Evolutionary conservation across 2,797 vertebrate species (phyloP), one percentile per base, ranked within the genome.

Genomic region (Garrulus glandarius): DNA sequence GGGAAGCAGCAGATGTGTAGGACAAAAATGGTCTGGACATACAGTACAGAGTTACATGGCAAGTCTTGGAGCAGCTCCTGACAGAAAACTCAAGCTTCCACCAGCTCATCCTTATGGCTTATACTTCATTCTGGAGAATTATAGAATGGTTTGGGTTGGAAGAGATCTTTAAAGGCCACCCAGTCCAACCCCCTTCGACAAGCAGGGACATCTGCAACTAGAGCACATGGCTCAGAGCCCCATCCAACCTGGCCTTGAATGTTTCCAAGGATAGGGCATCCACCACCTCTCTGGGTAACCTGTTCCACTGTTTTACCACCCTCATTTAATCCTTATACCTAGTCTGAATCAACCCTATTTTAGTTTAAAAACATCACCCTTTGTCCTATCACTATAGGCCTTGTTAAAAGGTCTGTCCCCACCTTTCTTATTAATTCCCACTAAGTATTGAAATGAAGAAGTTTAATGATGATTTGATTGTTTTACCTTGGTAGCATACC

Each of bases 21-120:
- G 17, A 76, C 30, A 61, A 41, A 52, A 65, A 41, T 10, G 52
- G 21, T 11, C 57, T 36, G 39, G 50, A 2, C 1, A 52, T 71
- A 20, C 1, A 4, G 26, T 2, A 32, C 1, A 61, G 29, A 47
- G 34, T 47, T 7, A 79, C 11, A 5, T 0, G 1, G 32, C 24
- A 30, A 79, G 18, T 7, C 39, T 15, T 29, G 30, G 18, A 81
- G 26, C 59, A 84, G 32, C 27, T 59, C 46, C 39, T 47, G 44
- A 39, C 56, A 18, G 56, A 76, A 83, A 93, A 41, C 7, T 10
- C 5, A 2, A 69, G 57, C 32, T 36, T 64, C 24, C 57, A 43
- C 16, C 34, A 81, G 64, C 27, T 72, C 47, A 57, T 43, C 50
- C 22, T 71, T 37, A 47, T 0, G 5, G n/a, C 14, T 79, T 59